Evolutionary conservation across 64 coral and sea anemone species (phyloP).

Genomic region (Pocillopora damicornis): DNA sequence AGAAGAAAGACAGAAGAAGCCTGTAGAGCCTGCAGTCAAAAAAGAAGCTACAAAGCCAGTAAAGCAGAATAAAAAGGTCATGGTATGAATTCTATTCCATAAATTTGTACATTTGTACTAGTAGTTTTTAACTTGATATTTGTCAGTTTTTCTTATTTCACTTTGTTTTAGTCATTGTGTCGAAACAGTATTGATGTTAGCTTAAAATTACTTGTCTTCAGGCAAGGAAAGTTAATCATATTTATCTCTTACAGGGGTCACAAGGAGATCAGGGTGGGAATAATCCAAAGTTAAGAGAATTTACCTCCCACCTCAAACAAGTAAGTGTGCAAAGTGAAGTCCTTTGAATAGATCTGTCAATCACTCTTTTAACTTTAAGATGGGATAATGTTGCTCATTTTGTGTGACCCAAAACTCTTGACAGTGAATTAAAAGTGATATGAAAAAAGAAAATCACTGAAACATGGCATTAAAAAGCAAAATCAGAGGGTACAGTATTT

Average conservation of each 20-base stretch:
- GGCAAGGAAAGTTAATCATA: no score
- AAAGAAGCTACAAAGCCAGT: slow-evolving; percentile 26
- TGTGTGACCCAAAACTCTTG: neutral
- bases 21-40: neutral
- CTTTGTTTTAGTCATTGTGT: no score
- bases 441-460: no score
- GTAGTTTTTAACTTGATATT: no score
- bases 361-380: neutral
- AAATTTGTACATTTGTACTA: neutral
- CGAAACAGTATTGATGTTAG: no score
- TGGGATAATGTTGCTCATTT: neutral
- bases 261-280: slow-evolving; percentile 11
- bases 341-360: neutral
- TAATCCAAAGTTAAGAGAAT: slow-evolving; percentile 33
- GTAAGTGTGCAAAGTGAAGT: slow-evolving; percentile 4
- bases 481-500: no score
- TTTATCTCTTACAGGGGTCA: neutral
- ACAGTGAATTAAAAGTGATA: no score
- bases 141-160: no score
- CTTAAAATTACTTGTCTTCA: no score
- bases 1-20: slow-evolving; percentile 35
- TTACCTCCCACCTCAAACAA: slow-evolving; percentile 48
- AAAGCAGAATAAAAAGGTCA: slow-evolving; percentile 32
- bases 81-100: neutral
- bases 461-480: no score